These are phyloP conservation scores for Hydrolagus affinis DNA, from an alignment of 2,113 vertebrate species.

Conservation along the genomic window DNA sequence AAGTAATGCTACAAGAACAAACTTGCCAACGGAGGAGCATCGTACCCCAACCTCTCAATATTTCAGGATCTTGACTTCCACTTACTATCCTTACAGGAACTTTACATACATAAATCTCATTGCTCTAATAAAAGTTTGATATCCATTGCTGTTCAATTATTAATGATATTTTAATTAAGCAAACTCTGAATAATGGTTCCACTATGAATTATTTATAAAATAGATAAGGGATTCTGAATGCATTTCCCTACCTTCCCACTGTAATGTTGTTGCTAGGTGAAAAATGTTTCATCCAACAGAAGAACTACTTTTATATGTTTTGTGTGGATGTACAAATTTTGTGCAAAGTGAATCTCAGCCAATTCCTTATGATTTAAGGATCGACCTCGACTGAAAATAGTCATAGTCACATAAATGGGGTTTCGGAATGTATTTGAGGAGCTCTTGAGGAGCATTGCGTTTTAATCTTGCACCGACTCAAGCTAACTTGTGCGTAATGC, in stretches of 20 bases:
- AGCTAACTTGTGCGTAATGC: no score
- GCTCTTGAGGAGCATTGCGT: no score
- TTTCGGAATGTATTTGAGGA: no score
- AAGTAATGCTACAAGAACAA: no score
- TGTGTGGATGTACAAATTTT: background rate
- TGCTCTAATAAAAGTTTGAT: background rate
- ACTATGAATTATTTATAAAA: slow-evolving; percentile 3
- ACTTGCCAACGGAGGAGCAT: no score
- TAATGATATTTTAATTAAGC: background rate
- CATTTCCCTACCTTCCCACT: background rate
- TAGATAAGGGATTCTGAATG: background rate
- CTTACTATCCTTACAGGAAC: background rate
- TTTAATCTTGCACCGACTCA: no score
- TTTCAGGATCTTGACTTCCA: background rate
- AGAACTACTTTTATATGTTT: background rate
- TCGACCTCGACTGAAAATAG: background rate
- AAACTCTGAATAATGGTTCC: background rate
- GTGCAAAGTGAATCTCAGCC: slow-evolving; percentile 8
- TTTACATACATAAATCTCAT: slow-evolving; percentile 9
- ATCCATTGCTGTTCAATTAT: slow-evolving; percentile 1
- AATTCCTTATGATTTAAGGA: background rate
- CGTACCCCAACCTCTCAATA: background rate
- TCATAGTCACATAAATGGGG: no score
- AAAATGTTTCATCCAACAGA: background rate
- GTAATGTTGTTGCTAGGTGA: no score